A percentile compares a stretch with the other conserved stretches of the same genome.
phyloP scores from a whole-genome alignment of 2,797 vertebrate genomes.

The Dromococcyx pavoninus region DNA sequence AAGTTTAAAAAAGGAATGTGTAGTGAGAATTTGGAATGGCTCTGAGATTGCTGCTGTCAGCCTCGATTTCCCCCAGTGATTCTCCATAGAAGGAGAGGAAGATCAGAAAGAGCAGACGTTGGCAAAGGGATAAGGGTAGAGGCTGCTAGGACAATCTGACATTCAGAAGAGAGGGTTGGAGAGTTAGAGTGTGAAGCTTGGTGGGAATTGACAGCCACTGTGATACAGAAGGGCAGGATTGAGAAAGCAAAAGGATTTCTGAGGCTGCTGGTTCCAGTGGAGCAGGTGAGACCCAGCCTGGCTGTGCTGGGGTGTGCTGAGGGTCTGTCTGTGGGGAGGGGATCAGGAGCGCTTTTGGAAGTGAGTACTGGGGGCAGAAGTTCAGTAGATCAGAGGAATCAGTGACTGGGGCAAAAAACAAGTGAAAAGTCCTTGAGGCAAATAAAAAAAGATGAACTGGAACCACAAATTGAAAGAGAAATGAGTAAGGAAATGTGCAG shows the following conservation, averaged over 20 bases:
- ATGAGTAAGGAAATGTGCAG: not conserved
- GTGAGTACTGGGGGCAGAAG: not conserved
- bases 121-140: not conserved
- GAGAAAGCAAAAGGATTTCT: not conserved
- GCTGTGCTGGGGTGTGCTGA: not conserved
- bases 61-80: not conserved
- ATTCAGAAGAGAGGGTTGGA: not conserved
- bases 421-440: not conserved
- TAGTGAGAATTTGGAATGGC: not conserved
- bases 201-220: not conserved
- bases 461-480: not conserved
- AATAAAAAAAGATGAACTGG: not conserved
- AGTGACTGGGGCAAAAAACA: not conserved
- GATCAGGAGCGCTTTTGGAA: not conserved
- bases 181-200: not conserved
- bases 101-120: constrained; percentile 2
- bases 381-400: not conserved
- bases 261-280: not conserved
- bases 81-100: constrained; percentile 41
- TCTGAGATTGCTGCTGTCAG: constrained; percentile 1
- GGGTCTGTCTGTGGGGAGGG: not conserved
- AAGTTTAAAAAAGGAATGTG: not conserved
- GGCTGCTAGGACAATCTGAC: constrained; percentile 17
- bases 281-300: not conserved
- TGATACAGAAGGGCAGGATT: not conserved